A percentile compares a stretch with the other conserved stretches of the same genome.
phyloP scores from a whole-genome alignment of 2,888 invertebrate species.

The Suillia variegata region DNA sequence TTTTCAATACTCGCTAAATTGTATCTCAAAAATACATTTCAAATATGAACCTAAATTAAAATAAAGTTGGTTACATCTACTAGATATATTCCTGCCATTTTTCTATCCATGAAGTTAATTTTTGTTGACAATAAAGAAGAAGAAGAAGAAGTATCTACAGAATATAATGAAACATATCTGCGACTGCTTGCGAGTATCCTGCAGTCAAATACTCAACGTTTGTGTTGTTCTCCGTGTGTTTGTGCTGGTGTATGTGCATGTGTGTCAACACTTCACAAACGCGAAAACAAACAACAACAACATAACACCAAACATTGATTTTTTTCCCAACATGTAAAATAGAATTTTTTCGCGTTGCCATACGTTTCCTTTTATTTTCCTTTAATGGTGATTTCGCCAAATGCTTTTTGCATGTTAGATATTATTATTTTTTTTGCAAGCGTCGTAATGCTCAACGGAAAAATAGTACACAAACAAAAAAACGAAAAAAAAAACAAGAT shows the following conservation, averaged over 20 bases:
- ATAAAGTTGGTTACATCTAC: too few species aligned
- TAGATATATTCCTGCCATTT: too few species aligned
- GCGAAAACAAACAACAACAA: slow-evolving; percentile 20
- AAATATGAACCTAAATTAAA: too few species aligned
- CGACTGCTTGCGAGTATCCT: too few species aligned
- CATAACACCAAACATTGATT: slow-evolving; percentile 9
- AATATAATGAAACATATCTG: too few species aligned
- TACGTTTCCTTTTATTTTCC: slow-evolving; percentile 28
- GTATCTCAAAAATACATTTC: too few species aligned
- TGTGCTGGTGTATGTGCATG: neutral
- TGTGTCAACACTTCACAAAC: slow-evolving; percentile 16
- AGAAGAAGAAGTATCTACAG: too few species aligned
- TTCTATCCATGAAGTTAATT: too few species aligned
- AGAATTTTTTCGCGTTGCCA: slow-evolving; percentile 43
- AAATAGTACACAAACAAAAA: slow-evolving; percentile 23
- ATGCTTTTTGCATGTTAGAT: slow-evolving; percentile 47
- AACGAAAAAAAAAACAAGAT: slow-evolving; percentile 24
- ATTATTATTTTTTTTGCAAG: slow-evolving; percentile 37
- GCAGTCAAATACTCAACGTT: neutral
- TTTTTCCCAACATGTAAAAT: neutral
- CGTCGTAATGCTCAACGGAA: slow-evolving; percentile 33
- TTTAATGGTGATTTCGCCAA: slow-evolving; percentile 29
- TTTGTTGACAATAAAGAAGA: too few species aligned
- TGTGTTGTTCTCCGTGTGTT: neutral
- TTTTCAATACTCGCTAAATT: too few species aligned